Percentiles rank a stretch among this genome's conserved stretches.
These are phyloP conservation scores for Brachynemurus nebulosus DNA, from an alignment of 2,888 invertebrate species.

Conservation along the genomic window DNA sequence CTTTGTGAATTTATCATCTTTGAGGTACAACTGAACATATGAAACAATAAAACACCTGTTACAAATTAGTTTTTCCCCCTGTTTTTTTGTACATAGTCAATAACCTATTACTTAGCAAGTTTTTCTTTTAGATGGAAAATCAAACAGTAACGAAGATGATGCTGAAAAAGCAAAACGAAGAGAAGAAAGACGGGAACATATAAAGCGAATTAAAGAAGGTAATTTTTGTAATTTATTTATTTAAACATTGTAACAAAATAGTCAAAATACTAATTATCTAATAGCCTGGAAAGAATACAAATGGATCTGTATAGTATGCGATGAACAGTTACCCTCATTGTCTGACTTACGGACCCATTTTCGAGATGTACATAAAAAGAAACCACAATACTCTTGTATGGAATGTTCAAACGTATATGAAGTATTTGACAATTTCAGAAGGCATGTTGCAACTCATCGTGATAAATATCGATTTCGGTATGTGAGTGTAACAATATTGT, in stretches of 20 bases:
- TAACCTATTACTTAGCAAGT: too few relatives aligned
- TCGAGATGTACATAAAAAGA: not conserved
- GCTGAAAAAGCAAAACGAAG: not conserved
- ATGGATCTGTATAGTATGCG: conserved; percentile 26
- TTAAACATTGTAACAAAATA: not conserved
- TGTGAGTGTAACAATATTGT: too few relatives aligned
- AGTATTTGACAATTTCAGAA: not conserved
- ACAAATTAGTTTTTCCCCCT: too few relatives aligned
- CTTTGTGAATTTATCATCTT: too few relatives aligned
- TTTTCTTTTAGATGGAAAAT: too few relatives aligned
- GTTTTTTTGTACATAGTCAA: too few relatives aligned
- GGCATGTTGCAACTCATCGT: conserved; percentile 46
- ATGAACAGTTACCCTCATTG: not conserved
- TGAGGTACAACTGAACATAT: too few relatives aligned
- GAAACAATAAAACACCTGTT: too few relatives aligned
- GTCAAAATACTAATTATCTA: not conserved
- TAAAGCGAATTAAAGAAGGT: not conserved
- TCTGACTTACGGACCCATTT: not conserved
- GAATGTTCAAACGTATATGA: conserved; percentile 1
- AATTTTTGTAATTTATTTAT: not conserved
- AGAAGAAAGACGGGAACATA: not conserved
- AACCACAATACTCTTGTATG: not conserved
- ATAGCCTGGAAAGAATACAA: conserved; percentile 33
- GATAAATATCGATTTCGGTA: conserved; percentile 41
- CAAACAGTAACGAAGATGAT: too few relatives aligned